These are phyloP conservation scores for Agriopis aurantiaria DNA, from an alignment of 2,888 invertebrate species.

Conservation along the genomic window DNA sequence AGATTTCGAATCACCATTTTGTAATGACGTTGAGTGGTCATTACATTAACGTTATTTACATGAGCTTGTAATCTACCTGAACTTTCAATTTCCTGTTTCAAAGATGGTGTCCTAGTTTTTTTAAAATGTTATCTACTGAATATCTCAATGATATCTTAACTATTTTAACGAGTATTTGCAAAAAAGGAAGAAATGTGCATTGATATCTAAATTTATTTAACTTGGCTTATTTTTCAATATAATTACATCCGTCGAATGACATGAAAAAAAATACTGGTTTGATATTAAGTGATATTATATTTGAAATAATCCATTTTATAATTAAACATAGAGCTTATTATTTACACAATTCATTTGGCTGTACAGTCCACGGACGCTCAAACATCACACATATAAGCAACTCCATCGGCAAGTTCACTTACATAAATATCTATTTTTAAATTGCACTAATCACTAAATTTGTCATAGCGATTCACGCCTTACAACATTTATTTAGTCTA, in stretches of 20 bases:
- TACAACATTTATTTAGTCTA: slow-evolving; percentile 79
- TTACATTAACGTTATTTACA: slow-evolving; percentile 62
- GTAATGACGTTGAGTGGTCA: slow-evolving; percentile 65
- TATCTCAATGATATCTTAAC: too few relatives aligned
- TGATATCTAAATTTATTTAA: too few relatives aligned
- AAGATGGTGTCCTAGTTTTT: neutral
- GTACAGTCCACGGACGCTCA: slow-evolving; percentile 70
- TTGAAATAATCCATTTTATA: slow-evolving; percentile 82
- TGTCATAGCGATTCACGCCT: slow-evolving; percentile 77
- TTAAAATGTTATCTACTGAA: too few relatives aligned
- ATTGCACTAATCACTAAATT: slow-evolving; percentile 86
- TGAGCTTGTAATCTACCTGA: slow-evolving; percentile 25
- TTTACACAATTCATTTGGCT: slow-evolving; percentile 84
- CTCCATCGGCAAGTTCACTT: slow-evolving; percentile 71
- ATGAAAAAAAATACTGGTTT: slow-evolving; percentile 56
- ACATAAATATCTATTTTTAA: slow-evolving; percentile 74
- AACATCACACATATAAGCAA: slow-evolving; percentile 61
- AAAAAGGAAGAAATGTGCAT: too few relatives aligned
- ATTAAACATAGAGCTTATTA: slow-evolving; percentile 82
- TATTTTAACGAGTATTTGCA: too few relatives aligned
- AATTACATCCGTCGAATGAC: neutral
- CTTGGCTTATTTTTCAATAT: neutral
- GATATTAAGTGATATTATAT: slow-evolving; percentile 81
- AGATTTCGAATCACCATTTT: slow-evolving; percentile 63
- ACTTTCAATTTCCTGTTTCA: neutral